A percentile compares a stretch with the other conserved stretches of the same genome.
Conservation (phyloP, 2,797 vertebrate species). For the Pitangus sulphuratus region DNA sequence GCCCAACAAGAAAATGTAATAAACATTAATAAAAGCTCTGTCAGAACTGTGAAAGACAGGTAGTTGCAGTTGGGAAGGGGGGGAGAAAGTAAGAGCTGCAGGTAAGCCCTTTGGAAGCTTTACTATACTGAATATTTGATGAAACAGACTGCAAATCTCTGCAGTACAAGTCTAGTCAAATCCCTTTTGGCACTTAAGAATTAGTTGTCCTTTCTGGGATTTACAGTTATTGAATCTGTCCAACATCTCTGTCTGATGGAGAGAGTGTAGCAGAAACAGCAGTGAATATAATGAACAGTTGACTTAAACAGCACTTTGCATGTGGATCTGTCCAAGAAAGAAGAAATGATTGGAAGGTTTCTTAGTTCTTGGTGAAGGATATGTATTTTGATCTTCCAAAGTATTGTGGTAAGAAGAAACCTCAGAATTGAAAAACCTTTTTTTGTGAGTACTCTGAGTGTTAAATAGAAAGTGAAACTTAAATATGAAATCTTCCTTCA, state of each 20-base stretch:
- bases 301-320: not conserved
- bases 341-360: not conserved
- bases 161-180: constrained; percentile 29
- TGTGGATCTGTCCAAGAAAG: not conserved
- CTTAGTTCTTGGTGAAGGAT: not conserved
- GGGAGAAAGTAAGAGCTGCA: not conserved
- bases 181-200: constrained; percentile 22
- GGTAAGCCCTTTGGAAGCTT: constrained; percentile 9
- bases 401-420: not conserved
- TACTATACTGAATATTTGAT: constrained; percentile 70
- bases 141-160: constrained; percentile 50
- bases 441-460: not conserved
- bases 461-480: not conserved
- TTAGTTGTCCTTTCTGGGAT: constrained; percentile 10
- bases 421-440: not conserved
- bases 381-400: not conserved
- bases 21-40: not conserved
- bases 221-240: constrained; percentile 29
- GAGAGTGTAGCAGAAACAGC: not conserved
- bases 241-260: not conserved
- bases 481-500: not conserved
- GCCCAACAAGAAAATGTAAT: not conserved
- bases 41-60: not conserved
- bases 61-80: not conserved
- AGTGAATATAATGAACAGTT: not conserved